phyloP scores from a whole-genome alignment of 2,113 vertebrate genomes.

The Corythornis cristatus region DNA sequence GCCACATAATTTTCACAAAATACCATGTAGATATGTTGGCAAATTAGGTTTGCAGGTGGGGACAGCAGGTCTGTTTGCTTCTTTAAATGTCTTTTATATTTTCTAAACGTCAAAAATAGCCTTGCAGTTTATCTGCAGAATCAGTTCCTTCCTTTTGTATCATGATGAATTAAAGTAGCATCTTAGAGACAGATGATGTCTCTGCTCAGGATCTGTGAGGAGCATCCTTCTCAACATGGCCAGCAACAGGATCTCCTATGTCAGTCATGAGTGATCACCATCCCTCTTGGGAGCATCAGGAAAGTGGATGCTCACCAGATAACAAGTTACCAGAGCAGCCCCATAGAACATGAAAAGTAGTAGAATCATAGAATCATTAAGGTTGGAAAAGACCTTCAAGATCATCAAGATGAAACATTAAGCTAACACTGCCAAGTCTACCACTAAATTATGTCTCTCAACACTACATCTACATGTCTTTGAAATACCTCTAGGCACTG shows the following conservation, averaged over 20 bases:
- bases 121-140: neutral
- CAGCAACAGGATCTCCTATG: neutral
- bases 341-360: neutral
- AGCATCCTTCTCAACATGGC: neutral
- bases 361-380: neutral
- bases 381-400: neutral
- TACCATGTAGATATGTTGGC: neutral
- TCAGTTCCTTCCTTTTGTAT: neutral
- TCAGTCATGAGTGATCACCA: neutral
- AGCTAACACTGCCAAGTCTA: neutral
- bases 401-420: neutral
- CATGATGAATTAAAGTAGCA: neutral
- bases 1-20: neutral
- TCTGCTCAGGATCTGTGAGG: neutral
- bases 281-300: neutral
- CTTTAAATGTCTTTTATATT: neutral
- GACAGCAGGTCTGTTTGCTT: neutral
- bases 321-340: neutral
- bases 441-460: neutral
- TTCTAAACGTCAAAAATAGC: neutral
- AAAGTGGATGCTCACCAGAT: neutral
- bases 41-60: neutral
- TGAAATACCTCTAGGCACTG: neutral
- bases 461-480: neutral
- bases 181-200: neutral